Evolutionary conservation across 53 echinoderm and acorn worm genomes (phyloP), one percentile per base, ranked within the genome.

Genomic region (Temnopleurus reevesii): DNA sequence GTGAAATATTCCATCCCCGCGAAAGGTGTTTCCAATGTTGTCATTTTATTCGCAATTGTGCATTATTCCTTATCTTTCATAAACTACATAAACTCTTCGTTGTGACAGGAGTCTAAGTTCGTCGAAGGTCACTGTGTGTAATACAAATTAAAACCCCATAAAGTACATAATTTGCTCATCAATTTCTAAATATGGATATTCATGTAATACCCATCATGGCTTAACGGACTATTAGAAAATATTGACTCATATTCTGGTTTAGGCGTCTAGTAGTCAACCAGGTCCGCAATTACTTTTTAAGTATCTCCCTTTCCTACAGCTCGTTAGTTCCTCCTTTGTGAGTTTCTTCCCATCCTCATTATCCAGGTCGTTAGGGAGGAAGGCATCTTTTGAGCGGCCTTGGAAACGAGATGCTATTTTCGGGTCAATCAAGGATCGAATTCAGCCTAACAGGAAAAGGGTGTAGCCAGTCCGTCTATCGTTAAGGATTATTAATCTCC

Each of bases 371-470:
- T 79, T 79, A 79, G 49, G 79, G 79, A 49, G 30, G 46, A 5
- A 26, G 29, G 30, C 79, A 79, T 79, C 79, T 47, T 41, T 71
- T 25, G 38, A 12, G 18, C 30, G 79, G 51, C 79, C 79, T 79
- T 79, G 79, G 79, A 79, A 28, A 79, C 79, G 79, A 79, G 79
- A 79, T 79, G 79, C 79, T 79, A 79, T 79, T 79, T 79, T 46
- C 47, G 79, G 79, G 29, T 49, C 79, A 79, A 79, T 79, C 79
- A 79, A 47, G n/a, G 79, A 79, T 30, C 49, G 79, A 79, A 79
- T 79, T 79, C 79, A 79, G 46, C 79, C 46, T 49, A 79, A 15
- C 53, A 10, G n/a, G 71, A n/a, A 71, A 41, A 41, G 23, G 71
- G 71, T 27, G 30, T 7, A 71, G n/a, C 71, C 41, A 17, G 71